These are phyloP conservation scores for Diarsia dahlii DNA, from an alignment of 2,888 invertebrate species.

Conservation along the genomic window DNA sequence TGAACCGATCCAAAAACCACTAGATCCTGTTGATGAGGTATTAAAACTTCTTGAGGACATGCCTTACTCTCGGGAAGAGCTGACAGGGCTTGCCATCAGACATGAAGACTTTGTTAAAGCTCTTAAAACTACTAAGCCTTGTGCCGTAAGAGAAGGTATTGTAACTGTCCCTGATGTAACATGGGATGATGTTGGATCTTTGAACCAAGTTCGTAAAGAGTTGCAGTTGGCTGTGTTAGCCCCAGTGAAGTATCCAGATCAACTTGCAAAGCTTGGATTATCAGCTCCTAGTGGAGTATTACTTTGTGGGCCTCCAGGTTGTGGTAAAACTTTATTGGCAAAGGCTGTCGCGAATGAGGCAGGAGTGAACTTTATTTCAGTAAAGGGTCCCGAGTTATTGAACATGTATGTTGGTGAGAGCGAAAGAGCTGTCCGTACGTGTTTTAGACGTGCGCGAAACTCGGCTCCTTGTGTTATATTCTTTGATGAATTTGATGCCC, in stretches of 20 bases:
- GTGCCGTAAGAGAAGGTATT: conserved; percentile 99
- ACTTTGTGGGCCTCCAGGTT: conserved; percentile 99
- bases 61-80: conserved; percentile 91
- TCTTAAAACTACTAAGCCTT: conserved; percentile 96
- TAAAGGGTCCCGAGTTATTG: conserved; percentile 99
- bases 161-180: conserved; percentile 99
- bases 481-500: conserved; percentile 99
- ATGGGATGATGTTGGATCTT: conserved; percentile 99
- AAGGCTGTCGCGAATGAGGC: conserved; percentile 99
- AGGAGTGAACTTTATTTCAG: conserved; percentile 99
- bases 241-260: conserved; percentile 96
- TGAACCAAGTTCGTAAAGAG: conserved; percentile 96
- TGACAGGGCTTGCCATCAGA: conserved; percentile 92
- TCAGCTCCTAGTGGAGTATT: conserved; percentile 96
- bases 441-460: conserved; percentile 98
- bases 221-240: conserved; percentile 97
- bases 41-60: conserved; percentile 92
- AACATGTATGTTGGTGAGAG: conserved; percentile 99
- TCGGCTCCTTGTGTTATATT: conserved; percentile 99
- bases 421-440: conserved; percentile 98
- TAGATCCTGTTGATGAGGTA: conserved; percentile 87
- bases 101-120: conserved; percentile 95
- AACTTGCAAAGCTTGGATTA: conserved; percentile 94
- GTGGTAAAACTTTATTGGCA: conserved; percentile 98
- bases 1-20: conserved; percentile 64